Percentiles rank a stretch among this genome's conserved stretches.
Conservation (phyloP, 1,140 invertebrate species). For the Harlomillsia oculata region DNA sequence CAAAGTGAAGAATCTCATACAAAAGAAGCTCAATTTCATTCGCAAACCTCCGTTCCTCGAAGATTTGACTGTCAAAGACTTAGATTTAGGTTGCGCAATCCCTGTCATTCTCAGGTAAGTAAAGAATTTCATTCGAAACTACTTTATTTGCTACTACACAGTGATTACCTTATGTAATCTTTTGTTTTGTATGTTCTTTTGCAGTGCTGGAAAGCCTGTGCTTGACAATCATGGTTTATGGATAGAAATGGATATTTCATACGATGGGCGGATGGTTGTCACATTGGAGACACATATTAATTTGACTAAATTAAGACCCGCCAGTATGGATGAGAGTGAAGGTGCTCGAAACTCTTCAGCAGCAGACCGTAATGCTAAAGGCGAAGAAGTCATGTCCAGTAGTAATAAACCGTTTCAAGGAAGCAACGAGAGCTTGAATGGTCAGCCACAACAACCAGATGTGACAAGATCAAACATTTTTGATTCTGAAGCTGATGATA, state of each 20-base stretch:
- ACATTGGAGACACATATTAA: conserved; percentile 93
- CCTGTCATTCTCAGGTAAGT: conserved; percentile 55
- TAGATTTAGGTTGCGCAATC: conserved; percentile 63
- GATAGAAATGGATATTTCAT: conserved; percentile 82
- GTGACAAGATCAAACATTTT: conserved; percentile 52
- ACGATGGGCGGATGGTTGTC: conserved; percentile 76
- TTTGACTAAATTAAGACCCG: conserved; percentile 66
- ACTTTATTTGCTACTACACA: background rate
- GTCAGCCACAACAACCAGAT: too few species aligned
- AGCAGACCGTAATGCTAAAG: too few species aligned
- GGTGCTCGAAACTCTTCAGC: background rate
- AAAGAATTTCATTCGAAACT: background rate
- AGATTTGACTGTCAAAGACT: conserved; percentile 62
- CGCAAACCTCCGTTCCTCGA: conserved; percentile 84
- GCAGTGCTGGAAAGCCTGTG: conserved; percentile 57
- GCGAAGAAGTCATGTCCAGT: too few species aligned
- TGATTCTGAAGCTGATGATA: conserved; percentile 81
- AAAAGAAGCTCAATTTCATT: conserved; percentile 75
- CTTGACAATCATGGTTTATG: conserved; percentile 81
- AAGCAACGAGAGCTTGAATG: too few species aligned
- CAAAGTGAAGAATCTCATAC: conserved; percentile 62
- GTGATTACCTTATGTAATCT: too few species aligned
- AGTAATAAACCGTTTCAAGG: too few species aligned
- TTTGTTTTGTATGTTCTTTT: background rate
- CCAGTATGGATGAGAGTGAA: conserved; percentile 8